Evolutionary conservation across 2,888 invertebrate genomes (phyloP), one percentile per base, ranked within the genome.

Genomic region (Formica aserva): DNA sequence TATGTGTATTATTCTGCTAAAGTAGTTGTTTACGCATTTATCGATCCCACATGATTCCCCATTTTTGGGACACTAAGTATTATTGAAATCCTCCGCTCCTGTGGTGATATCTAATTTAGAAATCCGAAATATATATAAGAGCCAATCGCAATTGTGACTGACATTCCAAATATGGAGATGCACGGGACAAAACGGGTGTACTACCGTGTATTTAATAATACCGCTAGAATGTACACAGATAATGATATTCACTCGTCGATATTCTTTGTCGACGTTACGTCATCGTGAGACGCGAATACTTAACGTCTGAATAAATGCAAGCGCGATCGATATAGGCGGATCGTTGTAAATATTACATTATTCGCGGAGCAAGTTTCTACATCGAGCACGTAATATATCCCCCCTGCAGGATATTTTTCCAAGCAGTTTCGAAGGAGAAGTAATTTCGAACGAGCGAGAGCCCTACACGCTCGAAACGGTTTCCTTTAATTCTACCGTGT

Each of bases 291-390:
- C 71, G 38, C 52, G 41, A 32, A 74, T 52, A 80, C 55, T 55
- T 32, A 72, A 69, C 13, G 65, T 55, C 83, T 76, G 69, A 80
- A 71, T 80, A 80, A 80, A 80, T 66, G 80, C 57, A 60, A 63
- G 71, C 26, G 29, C 84, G 84, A 84, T 84, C 84, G 75, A 84
- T 84, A 81, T 65, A 35, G 57, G 32, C 69, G 66, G n/a, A 6
- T 57, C 72, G 67, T 57, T 35, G 78, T 71, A 55, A 83, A 83
- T 80, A 80, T 78, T 83, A 57, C 71, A 77, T 82, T 77, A 76
- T 35, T 38, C 32, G 41, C n/a, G 63, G 65, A 75, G 32, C 48
- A 29, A 60, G 76, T 75, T 77, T 77, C 67, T 45, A 76, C 60
- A 41, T 9, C 57, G 45, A 29, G 71, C 38, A 29, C 60, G 45